Evolutionary conservation across 2,113 vertebrate species (phyloP), one percentile per base, ranked within the genome.

Genomic region (Scolopax mira): DNA sequence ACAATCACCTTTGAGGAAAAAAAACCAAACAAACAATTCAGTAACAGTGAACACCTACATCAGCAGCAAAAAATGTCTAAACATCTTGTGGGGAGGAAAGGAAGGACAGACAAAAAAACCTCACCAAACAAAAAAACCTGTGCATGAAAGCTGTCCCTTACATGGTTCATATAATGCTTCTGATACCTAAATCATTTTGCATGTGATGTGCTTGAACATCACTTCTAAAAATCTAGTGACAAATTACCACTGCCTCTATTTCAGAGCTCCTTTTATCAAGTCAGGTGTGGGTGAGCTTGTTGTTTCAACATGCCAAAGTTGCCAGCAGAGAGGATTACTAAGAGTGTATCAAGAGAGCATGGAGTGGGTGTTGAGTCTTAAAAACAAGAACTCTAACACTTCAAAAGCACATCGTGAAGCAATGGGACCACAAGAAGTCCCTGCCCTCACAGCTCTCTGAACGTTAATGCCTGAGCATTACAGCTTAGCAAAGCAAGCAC

Each of bases 221-320:
- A 39, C 35, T 67, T 57, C 55, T 37, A 54, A 82, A 89, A 79
- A 66, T 35, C 64, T 49, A 82, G 71, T n/a, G 51, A 64, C 17
- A 90, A 77, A 74, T 88, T 84, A 86, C 33, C 21, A 44, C 42
- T 41, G 41, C n/a, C 39, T 85, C 55, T 74, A 60, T 67, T 71
- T 88, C 67, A 57, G 60, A 90, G 35, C 13, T 91, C 35, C 67
- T 78, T 90, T 93, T 61, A 86, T 60, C 5, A 1, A 86, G 52
- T 72, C 79, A 86, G 69, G 83, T 93, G 90, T 74, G 73, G 72
- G 88, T 23, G 72, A 94, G 48, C 15, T 93, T 71, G 71, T 85
- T 96, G 75, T 86, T 78, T 80, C 91, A 93, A 94, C 65, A 92
- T 27, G 85, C 52, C 85, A 60, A 44, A 75, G 24, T 49, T 88